phyloP scores from a whole-genome alignment of 2,888 invertebrate genomes.

The Pachycephus smyrnensis region DNA sequence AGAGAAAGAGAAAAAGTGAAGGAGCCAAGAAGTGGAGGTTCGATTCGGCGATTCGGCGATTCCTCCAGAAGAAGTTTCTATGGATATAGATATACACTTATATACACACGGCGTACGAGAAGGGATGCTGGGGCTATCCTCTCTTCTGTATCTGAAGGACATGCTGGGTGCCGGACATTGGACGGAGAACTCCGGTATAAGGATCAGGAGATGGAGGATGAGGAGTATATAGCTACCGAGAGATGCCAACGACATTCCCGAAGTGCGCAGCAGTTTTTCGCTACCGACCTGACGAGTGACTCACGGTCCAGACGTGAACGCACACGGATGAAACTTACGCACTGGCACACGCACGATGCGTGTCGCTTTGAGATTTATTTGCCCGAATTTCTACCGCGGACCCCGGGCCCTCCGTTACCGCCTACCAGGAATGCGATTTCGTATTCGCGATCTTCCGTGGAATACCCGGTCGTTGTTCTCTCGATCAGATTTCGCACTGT shows the following conservation, averaged over 20 bases:
- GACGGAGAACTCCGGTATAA: background rate
- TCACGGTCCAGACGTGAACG: conserved; percentile 44
- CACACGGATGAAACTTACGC: conserved; percentile 14
- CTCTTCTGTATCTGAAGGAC: background rate
- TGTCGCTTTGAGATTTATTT: conserved; percentile 60
- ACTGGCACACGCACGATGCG: conserved; percentile 28
- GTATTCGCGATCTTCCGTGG: conserved; percentile 61
- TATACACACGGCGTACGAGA: background rate
- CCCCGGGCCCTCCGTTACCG: conserved; percentile 34
- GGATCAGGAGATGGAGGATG: conserved; percentile 33
- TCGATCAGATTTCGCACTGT: conserved; percentile 1
- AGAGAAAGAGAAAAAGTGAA: conserved; percentile 32
- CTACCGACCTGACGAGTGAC: conserved; percentile 52
- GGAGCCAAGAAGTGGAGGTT: conserved; percentile 12
- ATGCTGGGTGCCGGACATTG: background rate
- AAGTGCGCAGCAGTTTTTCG: conserved; percentile 62
- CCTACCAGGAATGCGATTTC: conserved; percentile 62
- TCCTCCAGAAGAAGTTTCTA: background rate
- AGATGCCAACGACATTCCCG: conserved; percentile 64
- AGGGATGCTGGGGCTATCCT: background rate
- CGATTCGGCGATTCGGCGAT: conserved; percentile 6
- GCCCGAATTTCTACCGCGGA: conserved; percentile 53
- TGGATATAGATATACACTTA: background rate
- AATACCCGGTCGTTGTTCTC: conserved; percentile 59
- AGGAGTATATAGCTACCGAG: conserved; percentile 51